These are phyloP conservation scores for Ganaspis sp. DNA, from an alignment of 1,140 invertebrate genomes.

Conservation along the genomic window DNA sequence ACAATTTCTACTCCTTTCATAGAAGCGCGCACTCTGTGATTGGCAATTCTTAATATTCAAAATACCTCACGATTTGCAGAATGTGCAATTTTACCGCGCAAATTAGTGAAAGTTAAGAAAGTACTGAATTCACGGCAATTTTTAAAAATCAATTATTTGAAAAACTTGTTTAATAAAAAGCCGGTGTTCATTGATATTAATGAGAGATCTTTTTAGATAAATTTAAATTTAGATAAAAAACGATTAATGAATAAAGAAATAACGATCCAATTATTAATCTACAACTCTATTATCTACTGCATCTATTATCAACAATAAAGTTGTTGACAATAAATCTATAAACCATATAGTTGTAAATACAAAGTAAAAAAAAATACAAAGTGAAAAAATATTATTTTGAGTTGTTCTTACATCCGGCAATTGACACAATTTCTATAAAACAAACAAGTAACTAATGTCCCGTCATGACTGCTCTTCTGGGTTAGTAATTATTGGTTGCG, in stretches of 20 bases:
- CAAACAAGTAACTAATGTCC: background rate
- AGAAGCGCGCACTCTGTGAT: background rate
- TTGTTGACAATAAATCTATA: too few relatives aligned
- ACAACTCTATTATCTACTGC: too few relatives aligned
- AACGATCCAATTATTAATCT: too few relatives aligned
- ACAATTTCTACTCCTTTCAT: background rate
- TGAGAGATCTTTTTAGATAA: too few relatives aligned
- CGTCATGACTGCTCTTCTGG: background rate
- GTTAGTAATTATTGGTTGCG: background rate
- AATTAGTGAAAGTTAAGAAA: background rate
- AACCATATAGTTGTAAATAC: too few relatives aligned
- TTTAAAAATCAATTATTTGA: too few relatives aligned
- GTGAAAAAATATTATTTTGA: background rate
- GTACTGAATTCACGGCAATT: background rate
- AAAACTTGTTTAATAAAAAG: too few relatives aligned
- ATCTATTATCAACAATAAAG: too few relatives aligned
- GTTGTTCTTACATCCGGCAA: background rate
- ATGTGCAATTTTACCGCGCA: background rate
- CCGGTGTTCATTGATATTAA: too few relatives aligned
- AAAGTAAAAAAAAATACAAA: too few relatives aligned
- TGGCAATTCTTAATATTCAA: background rate
- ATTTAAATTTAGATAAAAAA: too few relatives aligned
- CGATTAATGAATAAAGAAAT: too few relatives aligned
- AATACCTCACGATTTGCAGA: background rate
- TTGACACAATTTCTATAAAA: conserved; percentile 11